Evolutionary conservation across 1,140 invertebrate genomes (phyloP).

Genomic region (Zophobas atratus): DNA sequence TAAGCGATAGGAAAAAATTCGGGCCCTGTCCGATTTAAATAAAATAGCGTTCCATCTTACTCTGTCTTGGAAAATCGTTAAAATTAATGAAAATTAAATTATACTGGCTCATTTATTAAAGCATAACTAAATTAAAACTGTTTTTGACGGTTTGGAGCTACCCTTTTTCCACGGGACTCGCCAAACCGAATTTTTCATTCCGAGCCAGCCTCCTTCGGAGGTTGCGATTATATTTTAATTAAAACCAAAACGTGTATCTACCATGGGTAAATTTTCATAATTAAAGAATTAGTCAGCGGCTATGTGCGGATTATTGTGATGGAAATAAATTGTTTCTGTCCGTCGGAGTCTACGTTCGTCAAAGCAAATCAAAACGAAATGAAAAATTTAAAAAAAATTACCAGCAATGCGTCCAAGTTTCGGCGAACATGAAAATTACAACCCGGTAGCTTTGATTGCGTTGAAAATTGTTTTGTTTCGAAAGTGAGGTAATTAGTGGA

Average conservation of each 20-base stretch:
- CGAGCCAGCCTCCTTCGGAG: background rate
- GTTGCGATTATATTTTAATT: background rate
- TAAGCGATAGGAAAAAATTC: slow-evolving; percentile 16
- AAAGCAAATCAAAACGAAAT: too few relatives aligned
- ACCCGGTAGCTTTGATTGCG: slow-evolving; percentile 12
- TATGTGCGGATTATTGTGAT: background rate
- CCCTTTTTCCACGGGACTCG: background rate
- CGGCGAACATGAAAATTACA: slow-evolving; percentile 6
- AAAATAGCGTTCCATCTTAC: slow-evolving; percentile 7
- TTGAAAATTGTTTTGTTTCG: slow-evolving; percentile 30
- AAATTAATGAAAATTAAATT: slow-evolving; percentile 36
- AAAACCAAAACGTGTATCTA: background rate
- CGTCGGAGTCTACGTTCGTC: too few relatives aligned
- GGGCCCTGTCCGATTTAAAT: slow-evolving; percentile 17
- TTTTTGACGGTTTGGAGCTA: background rate
- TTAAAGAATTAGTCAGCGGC: too few relatives aligned
- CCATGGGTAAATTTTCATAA: too few relatives aligned
- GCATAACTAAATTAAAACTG: slow-evolving; percentile 21
- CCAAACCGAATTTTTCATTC: background rate
- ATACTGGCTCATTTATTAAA: slow-evolving; percentile 22
- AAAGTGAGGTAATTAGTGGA: slow-evolving; percentile 12
- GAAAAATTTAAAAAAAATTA: too few relatives aligned
- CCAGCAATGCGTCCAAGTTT: background rate
- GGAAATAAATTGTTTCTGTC: background rate
- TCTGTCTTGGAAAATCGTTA: slow-evolving; percentile 14